These are phyloP conservation scores for Euglossa dilemma DNA, from an alignment of 1,140 invertebrate species.

Conservation along the genomic window DNA sequence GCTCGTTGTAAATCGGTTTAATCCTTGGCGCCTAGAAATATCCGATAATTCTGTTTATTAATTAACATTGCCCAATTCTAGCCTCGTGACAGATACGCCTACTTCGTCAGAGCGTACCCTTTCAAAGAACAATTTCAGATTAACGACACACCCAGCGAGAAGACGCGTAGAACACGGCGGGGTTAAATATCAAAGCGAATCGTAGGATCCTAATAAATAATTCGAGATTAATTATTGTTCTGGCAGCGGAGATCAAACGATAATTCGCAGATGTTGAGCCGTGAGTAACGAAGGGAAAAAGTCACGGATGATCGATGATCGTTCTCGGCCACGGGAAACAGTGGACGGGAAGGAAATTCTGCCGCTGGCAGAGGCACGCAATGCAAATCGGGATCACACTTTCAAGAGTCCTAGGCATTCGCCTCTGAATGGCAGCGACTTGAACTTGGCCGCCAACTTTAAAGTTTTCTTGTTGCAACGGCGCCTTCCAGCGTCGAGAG, in stretches of 20 bases:
- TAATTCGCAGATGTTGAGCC: not conserved
- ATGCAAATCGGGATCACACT: slow-evolving; percentile 57
- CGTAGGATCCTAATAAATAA: too few species aligned
- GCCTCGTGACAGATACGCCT: too few species aligned
- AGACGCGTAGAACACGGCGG: too few species aligned
- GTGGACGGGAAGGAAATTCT: slow-evolving; percentile 1
- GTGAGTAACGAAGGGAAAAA: not conserved
- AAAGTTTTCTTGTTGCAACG: slow-evolving; percentile 78
- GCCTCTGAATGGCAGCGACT: slow-evolving; percentile 69
- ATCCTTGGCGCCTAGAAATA: too few species aligned
- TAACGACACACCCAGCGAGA: too few species aligned
- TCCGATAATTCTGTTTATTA: too few species aligned
- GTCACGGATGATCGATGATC: not conserved
- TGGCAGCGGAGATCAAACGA: not conserved
- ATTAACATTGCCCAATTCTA: too few species aligned
- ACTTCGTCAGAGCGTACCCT: too few species aligned
- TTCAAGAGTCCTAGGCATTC: slow-evolving; percentile 62
- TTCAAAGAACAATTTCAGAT: too few species aligned
- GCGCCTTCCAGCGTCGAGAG: slow-evolving; percentile 73
- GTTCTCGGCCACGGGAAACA: not conserved
- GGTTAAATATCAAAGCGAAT: too few species aligned
- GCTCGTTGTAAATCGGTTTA: too few species aligned
- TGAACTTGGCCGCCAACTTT: slow-evolving; percentile 81
- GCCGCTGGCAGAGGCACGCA: slow-evolving; percentile 23
- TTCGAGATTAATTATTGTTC: too few species aligned